Evolutionary conservation across 2,797 vertebrate genomes (phyloP), one percentile per base, ranked within the genome.

Genomic region (Alosa sapidissima): DNA sequence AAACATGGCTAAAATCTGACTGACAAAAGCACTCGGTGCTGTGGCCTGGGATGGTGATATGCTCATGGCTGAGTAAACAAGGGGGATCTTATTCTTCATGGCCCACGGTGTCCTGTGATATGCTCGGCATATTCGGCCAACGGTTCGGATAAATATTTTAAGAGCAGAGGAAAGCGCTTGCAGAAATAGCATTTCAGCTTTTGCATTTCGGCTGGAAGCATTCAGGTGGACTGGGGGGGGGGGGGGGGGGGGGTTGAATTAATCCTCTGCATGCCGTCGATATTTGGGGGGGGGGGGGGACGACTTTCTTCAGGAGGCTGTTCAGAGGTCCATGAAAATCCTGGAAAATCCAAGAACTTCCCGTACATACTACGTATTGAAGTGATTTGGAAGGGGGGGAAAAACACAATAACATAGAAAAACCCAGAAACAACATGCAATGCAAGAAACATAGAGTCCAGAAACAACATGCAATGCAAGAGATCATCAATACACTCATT

Each of bases 81-180:
- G 60, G 9, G 62, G 11, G 24, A 33, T 33, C 24, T 65, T 65
- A 33, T 28, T 33, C 28, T 28, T 65, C 62, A 33, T 65, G 55
- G n/a, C 62, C 62, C 62, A 65, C 6, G 68, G 68, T 75, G 33
- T 75, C 24, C 68, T 75, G 68, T 75, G 68, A 75, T 75, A 45
- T 45, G 68, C 16, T 75, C 5, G 33, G 68, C 68, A 45, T 83
- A 82, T 55, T 83, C 84, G 84, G 87, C 84, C 41, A 45, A 87
- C 89, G 91, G 92, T 94, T 94, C 93, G 89, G 91, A 93, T 93
- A 62, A 89, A 92, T 92, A 92, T 93, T 93, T 89, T 92, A 94
- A 94, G 88, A 92, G 91, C 88, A 81, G 49, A 85, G 82, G 36
- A 84, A 85, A 88, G 90, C 85, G 91, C 90, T 88, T 87, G 90